Percentiles rank a stretch among this genome's conserved stretches.
These are phyloP conservation scores for Echinarachnius parma DNA, from an alignment of 53 echinoderm and acorn worm genomes.

Conservation along the genomic window DNA sequence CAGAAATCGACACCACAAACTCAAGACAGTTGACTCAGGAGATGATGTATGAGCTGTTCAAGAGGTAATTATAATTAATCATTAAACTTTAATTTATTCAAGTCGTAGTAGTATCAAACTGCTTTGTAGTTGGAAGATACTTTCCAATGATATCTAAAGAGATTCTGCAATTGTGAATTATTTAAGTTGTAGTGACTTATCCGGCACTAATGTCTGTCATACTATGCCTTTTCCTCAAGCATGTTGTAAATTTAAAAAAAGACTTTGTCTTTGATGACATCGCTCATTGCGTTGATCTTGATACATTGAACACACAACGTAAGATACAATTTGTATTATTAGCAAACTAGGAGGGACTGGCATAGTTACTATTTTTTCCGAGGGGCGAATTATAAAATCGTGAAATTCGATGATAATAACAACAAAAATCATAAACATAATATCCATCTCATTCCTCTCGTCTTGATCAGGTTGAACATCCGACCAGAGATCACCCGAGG, in stretches of 20 bases:
- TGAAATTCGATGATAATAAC: neutral
- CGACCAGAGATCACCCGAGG: conserved; percentile 86
- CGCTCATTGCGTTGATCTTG: no score
- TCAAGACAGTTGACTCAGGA: conserved; percentile 75
- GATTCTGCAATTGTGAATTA: no score
- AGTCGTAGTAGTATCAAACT: no score
- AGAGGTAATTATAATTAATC: conserved; percentile 49
- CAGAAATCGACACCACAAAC: conserved; percentile 82
- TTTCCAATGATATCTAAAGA: no score
- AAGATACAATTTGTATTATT: neutral
- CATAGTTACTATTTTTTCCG: no score
- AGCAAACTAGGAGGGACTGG: neutral
- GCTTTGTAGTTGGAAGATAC: no score
- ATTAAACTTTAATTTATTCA: no score
- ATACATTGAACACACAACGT: no score
- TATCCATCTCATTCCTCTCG: neutral
- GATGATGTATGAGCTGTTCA: conserved; percentile 77
- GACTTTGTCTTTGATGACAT: no score
- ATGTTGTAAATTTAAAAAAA: no score
- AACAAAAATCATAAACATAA: no score
- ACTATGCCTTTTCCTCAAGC: neutral
- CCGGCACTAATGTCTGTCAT: neutral
- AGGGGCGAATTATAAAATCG: neutral
- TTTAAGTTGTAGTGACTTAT: no score
- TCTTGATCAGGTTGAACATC: conserved; percentile 58